Percentiles rank a stretch among this genome's conserved stretches.
phyloP scores from a whole-genome alignment of 2,113 vertebrate genomes.

The Leucosticte australis region DNA sequence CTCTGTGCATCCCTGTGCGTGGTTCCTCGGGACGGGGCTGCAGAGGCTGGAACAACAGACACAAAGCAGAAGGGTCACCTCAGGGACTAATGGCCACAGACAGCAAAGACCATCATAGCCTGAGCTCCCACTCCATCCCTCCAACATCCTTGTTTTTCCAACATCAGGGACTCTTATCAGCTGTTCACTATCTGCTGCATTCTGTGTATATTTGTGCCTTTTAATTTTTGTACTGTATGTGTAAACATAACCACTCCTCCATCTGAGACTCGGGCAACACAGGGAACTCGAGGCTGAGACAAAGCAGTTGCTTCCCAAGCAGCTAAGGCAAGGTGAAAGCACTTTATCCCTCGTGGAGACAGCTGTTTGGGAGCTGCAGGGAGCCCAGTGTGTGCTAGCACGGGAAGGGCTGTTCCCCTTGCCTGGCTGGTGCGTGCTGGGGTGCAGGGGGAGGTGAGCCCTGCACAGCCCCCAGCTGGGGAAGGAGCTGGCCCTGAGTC shows the following conservation, averaged over 20 bases:
- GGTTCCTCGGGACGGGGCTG: neutral
- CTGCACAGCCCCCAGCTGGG: neutral
- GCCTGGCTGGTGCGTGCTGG: neutral
- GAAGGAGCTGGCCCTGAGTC: neutral
- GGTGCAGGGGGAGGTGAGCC: neutral
- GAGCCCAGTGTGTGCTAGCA: neutral
- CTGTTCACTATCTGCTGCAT: constrained; percentile 67
- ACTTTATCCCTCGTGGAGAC: constrained; percentile 29
- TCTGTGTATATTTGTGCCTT: constrained; percentile 73
- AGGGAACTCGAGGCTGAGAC: neutral
- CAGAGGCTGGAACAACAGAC: neutral
- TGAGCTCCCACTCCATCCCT: neutral
- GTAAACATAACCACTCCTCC: constrained; percentile 52
- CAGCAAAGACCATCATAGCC: neutral
- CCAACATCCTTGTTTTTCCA: constrained; percentile 35
- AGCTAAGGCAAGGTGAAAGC: constrained; percentile 35
- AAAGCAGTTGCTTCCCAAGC: constrained; percentile 13
- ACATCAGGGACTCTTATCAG: constrained; percentile 38
- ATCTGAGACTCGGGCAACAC: neutral
- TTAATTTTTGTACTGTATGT: constrained; percentile 71
- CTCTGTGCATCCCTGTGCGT: neutral
- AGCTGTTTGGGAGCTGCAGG: neutral
- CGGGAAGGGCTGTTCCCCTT: neutral
- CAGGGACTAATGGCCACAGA: neutral
- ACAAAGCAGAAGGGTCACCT: constrained; percentile 10